Percentiles rank a stretch among this genome's conserved stretches.
phyloP scores from a whole-genome alignment of 2,888 invertebrate species.

The Harpagoxenus sublaevis region DNA sequence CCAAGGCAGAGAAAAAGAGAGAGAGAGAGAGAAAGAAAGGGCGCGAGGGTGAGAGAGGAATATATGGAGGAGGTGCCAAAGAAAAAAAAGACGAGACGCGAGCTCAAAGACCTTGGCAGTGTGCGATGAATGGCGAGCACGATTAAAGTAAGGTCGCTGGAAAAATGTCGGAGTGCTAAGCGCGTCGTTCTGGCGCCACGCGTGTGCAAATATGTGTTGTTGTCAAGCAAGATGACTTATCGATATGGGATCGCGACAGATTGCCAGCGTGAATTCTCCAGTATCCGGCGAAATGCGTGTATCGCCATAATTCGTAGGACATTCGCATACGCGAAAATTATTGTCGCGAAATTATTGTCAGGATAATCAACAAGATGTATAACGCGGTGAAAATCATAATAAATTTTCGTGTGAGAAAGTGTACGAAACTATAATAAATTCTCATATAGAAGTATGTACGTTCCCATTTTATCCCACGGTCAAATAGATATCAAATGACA shows the following conservation, averaged over 20 bases:
- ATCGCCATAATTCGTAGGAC: neutral
- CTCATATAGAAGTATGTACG: neutral
- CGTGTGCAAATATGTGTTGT: conserved; percentile 35
- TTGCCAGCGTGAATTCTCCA: conserved; percentile 11
- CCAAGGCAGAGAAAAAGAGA: conserved; percentile 66
- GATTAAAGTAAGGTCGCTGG: conserved; percentile 55
- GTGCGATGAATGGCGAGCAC: conserved; percentile 63
- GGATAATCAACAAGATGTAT: neutral
- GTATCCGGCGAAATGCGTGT: neutral
- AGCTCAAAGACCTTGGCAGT: conserved; percentile 72
- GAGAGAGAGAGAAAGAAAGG: conserved; percentile 39
- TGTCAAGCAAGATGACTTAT: conserved; percentile 42
- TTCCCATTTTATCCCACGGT: neutral
- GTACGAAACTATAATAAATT: neutral
- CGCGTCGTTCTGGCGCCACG: conserved; percentile 46
- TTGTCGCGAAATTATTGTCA: neutral
- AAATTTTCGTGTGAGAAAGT: neutral
- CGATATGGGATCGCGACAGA: conserved; percentile 11
- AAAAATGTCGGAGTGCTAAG: conserved; percentile 32
- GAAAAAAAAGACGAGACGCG: conserved; percentile 56
- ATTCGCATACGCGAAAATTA: neutral
- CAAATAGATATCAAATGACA: neutral
- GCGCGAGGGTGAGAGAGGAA: neutral
- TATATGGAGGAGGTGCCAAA: conserved; percentile 52
- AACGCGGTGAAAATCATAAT: neutral